Evolutionary conservation across 1,140 invertebrate genomes (phyloP), one percentile per base, ranked within the genome.

Genomic region (Drosophila ogumai): DNA sequence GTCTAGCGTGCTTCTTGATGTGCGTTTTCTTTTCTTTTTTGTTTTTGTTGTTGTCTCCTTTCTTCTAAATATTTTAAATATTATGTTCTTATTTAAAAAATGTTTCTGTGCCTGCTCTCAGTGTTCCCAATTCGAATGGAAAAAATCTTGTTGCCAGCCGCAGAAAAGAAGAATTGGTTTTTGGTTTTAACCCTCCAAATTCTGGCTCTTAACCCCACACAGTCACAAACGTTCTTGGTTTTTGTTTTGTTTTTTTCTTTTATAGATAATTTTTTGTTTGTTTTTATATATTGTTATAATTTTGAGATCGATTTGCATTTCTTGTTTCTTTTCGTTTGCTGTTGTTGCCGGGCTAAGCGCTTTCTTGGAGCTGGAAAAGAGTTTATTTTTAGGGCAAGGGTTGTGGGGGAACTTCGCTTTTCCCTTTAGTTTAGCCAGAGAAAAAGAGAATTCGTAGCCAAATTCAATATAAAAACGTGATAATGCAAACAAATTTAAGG

Each of bases 271-370:
- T 73, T 59, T 40, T 79, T 81, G 43, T 75, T 81, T 73, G 47
- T 68, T 61, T 78, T 69, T 63, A 63, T 46, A 25, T 82, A 75
- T 75, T 74, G 55, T 85, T 85, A 72, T 81, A 90, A 91, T 91
- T 91, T 91, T 91, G 90, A 91, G 90, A 91, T 91, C 90, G 82
- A 86, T 91, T 91, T 91, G 72, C 74, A 73, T 88, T 78, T 68
- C 44, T 60, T 77, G 63, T 71, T 75, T 71, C 69, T 63, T 68
- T 72, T 71, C 60, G 69, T 61, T 74, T 43, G 54, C 55, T 50
- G 36, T 47, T 72, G 68, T 47, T 49, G 40, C n/a, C 38, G 63
- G 54, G 64, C 49, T 58, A 67, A 57, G 59, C 54, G 63, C 72
- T 38, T 41, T 8, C 25, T 34, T 60, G 52, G 8, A 54, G 47